Conservation (phyloP, 2,113 vertebrate species). For the Misgurnus mizolepis region DNA sequence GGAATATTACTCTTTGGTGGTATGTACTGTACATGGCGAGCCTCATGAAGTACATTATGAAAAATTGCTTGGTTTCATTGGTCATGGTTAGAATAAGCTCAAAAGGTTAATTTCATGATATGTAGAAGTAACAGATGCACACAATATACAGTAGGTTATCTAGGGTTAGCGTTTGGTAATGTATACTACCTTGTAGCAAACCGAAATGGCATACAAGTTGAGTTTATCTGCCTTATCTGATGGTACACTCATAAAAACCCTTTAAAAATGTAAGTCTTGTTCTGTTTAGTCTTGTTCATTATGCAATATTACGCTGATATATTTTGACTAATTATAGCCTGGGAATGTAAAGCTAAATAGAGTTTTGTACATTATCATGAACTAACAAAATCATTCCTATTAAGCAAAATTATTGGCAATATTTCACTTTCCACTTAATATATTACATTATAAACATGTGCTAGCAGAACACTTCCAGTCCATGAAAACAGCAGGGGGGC, state of each 20-base stretch:
- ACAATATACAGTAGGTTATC: too few relatives aligned
- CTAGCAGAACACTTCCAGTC: conserved; percentile 23
- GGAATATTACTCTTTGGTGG: not conserved
- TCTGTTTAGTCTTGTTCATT: not conserved
- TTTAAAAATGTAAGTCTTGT: not conserved
- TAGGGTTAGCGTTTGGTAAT: too few relatives aligned
- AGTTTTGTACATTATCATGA: not conserved
- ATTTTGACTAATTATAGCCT: not conserved
- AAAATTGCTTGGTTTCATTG: not conserved
- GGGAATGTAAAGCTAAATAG: not conserved
- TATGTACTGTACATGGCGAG: not conserved
- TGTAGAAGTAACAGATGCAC: not conserved
- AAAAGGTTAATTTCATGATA: not conserved
- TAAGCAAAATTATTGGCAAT: not conserved
- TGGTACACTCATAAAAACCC: not conserved
- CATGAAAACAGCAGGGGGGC: not conserved
- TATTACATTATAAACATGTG: conserved; percentile 6
- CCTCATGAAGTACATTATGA: not conserved
- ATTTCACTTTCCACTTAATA: not conserved
- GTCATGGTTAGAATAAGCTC: not conserved
- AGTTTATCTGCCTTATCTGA: not conserved
- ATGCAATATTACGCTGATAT: not conserved
- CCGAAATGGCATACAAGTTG: not conserved
- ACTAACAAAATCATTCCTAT: not conserved
- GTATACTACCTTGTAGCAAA: too few relatives aligned